These are phyloP conservation scores for Girardia tigrina DNA, from an alignment of 2,888 invertebrate genomes.

Conservation along the genomic window DNA sequence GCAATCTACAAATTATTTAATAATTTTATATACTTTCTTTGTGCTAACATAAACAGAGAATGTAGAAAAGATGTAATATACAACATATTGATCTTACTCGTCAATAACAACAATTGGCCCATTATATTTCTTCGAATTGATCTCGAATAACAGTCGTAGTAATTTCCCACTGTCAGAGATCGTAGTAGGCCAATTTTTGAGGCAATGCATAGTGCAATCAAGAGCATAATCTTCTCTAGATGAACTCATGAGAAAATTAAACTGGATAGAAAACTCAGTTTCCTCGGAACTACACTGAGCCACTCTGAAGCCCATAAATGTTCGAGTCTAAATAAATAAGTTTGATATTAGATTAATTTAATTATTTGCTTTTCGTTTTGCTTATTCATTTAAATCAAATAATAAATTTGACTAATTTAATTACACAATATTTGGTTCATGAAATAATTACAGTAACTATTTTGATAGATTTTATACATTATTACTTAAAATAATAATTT, in stretches of 20 bases:
- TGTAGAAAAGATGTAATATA: no score
- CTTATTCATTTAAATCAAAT: no score
- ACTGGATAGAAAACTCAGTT: constrained; percentile 17
- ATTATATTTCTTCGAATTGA: background rate
- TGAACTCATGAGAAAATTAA: constrained; percentile 29
- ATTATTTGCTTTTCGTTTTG: no score
- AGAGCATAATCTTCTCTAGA: constrained; percentile 35
- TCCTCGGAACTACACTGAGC: constrained; percentile 21
- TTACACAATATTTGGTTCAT: no score
- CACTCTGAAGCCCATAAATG: constrained; percentile 1
- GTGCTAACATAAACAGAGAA: no score
- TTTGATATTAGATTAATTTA: no score
- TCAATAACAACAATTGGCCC: constrained; percentile 35
- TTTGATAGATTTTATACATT: no score
- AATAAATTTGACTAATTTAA: no score
- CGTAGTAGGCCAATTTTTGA: constrained; percentile 29
- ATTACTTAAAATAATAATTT: no score
- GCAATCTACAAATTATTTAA: no score
- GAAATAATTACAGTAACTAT: no score
- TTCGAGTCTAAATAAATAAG: background rate
- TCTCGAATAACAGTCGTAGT: background rate
- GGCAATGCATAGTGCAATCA: constrained; percentile 32
- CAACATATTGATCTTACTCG: constrained; percentile 28
- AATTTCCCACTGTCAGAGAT: constrained; percentile 12
- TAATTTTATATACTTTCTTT: no score